phyloP scores from a whole-genome alignment of 2,113 vertebrate species.

The Corynorhinus townsendii region DNA sequence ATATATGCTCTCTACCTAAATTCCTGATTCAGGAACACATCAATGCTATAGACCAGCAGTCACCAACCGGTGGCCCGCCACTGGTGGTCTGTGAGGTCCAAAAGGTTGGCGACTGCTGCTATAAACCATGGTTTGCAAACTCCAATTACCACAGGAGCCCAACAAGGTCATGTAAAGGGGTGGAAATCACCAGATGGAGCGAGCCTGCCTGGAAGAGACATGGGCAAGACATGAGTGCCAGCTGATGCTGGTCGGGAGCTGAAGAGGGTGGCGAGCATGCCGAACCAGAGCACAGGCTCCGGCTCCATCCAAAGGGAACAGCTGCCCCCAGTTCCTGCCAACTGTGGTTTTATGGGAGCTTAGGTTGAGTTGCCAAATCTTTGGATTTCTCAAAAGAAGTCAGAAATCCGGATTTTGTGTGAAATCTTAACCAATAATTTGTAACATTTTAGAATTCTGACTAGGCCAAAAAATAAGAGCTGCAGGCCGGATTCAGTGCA shows the following conservation, averaged over 20 bases:
- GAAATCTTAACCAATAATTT: neutral
- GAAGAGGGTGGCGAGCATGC: accelerated
- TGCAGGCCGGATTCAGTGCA: neutral
- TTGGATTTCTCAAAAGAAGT: neutral
- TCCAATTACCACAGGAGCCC: neutral
- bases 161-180: neutral
- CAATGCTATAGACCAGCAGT: neutral
- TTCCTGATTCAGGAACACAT: neutral
- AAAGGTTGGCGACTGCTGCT: too few species aligned
- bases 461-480: neutral
- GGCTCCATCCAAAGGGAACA: neutral
- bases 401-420: neutral
- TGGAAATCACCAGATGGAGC: neutral
- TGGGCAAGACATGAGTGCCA: neutral
- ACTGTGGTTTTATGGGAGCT: neutral
- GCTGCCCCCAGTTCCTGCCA: neutral
- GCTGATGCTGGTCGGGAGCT: neutral
- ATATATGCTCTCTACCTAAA: neutral
- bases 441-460: neutral
- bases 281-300: neutral
- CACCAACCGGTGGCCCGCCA: too few species aligned
- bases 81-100: too few species aligned
- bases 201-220: neutral
- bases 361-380: neutral
- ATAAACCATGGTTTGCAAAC: neutral